Evolutionary conservation across 2,888 invertebrate genomes (phyloP).

Genomic region (Philonicus albiceps): DNA sequence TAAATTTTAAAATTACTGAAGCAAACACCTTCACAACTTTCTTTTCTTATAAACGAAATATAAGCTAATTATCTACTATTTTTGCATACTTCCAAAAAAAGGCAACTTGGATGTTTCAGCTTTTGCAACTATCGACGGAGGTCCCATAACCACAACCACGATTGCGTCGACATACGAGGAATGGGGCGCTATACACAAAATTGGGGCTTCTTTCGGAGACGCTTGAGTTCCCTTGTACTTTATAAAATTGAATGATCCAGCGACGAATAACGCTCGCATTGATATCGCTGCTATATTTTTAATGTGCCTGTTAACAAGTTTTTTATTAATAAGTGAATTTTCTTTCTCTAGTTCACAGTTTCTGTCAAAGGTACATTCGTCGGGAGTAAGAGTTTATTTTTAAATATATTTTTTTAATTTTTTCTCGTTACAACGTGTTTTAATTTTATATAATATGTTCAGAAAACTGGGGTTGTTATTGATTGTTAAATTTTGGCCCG

Average conservation of each 20-base stretch:
- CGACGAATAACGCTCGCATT: slow-evolving; percentile 79
- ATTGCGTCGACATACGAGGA: slow-evolving; percentile 91
- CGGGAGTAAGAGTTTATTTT: not conserved
- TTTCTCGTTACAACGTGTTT: not conserved
- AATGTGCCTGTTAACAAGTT: slow-evolving; percentile 65
- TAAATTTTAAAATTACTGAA: not conserved
- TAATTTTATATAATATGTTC: not conserved
- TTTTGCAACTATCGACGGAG: slow-evolving; percentile 90
- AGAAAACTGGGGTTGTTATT: not conserved
- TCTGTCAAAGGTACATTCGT: not conserved
- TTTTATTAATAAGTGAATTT: not conserved
- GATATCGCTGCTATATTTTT: slow-evolving; percentile 72
- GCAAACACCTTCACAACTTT: slow-evolving; percentile 34
- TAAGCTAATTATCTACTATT: not conserved
- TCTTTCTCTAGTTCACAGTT: not conserved
- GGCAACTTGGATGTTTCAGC: slow-evolving; percentile 83
- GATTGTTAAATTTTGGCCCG: not conserved
- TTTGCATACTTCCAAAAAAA: slow-evolving; percentile 85
- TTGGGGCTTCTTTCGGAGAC: slow-evolving; percentile 75
- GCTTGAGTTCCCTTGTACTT: slow-evolving; percentile 76
- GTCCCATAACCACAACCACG: slow-evolving; percentile 81
- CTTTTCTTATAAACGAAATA: slow-evolving; percentile 36
- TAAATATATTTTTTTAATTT: not conserved
- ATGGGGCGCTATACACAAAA: slow-evolving; percentile 88
- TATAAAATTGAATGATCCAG: slow-evolving; percentile 83